Conservation (phyloP, 1,140 invertebrate species). For the Anoplolepis gracilipes region DNA sequence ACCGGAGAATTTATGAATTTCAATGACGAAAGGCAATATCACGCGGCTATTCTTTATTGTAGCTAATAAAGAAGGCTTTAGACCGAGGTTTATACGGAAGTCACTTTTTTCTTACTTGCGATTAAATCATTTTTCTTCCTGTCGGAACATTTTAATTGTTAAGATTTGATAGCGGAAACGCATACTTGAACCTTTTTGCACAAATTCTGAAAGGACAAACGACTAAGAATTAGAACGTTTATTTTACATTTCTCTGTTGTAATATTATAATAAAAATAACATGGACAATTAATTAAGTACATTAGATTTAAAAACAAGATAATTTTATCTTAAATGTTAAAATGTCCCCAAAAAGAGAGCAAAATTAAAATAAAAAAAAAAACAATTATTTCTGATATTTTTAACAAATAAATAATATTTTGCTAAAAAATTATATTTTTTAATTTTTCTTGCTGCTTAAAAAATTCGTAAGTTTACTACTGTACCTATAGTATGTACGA, state of each 20-base stretch:
- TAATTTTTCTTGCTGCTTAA: not conserved
- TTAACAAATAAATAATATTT: not conserved
- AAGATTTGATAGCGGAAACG: slow-evolving; percentile 17
- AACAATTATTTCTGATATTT: too few species aligned
- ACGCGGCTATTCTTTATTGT: slow-evolving; percentile 72
- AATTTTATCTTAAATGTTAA: not conserved
- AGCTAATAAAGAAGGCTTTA: slow-evolving; percentile 70
- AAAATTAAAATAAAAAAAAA: not conserved
- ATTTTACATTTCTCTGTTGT: not conserved
- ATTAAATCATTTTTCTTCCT: slow-evolving; percentile 19
- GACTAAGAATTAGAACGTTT: not conserved
- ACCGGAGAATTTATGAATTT: slow-evolving; percentile 75
- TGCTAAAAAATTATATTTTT: not conserved
- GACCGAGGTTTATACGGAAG: slow-evolving; percentile 34
- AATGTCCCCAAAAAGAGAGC: not conserved
- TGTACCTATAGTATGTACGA: not conserved
- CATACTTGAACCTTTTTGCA: not conserved
- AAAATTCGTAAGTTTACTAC: not conserved
- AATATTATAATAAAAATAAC: not conserved
- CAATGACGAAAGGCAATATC: slow-evolving; percentile 74
- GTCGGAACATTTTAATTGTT: slow-evolving; percentile 15
- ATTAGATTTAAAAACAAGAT: not conserved
- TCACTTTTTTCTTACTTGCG: slow-evolving; percentile 9
- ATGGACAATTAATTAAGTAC: not conserved
- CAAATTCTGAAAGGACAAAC: not conserved